A percentile compares a stretch with the other conserved stretches of the same genome.
Conservation (phyloP, 1,140 invertebrate genomes). For the Dendrolimus punctatus region DNA sequence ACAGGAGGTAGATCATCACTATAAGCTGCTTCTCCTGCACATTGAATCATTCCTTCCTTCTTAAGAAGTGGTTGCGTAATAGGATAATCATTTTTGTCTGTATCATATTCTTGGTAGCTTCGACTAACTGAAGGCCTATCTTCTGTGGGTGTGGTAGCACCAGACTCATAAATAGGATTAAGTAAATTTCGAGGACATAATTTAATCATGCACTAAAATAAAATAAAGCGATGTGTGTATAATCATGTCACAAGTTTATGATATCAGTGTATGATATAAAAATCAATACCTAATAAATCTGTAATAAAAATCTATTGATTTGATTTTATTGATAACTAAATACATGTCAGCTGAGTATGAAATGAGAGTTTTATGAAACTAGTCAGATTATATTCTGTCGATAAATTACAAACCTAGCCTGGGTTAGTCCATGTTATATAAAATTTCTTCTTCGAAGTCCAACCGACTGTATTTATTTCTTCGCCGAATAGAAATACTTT, state of each 20-base stretch:
- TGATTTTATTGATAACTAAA: too few species aligned
- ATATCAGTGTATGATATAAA: too few species aligned
- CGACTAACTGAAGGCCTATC: constrained; percentile 65
- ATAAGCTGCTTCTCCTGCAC: constrained; percentile 75
- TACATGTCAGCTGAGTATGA: too few species aligned
- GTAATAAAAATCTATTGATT: too few species aligned
- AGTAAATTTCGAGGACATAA: constrained; percentile 22
- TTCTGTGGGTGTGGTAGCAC: constrained; percentile 48
- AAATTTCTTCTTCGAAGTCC: too few species aligned
- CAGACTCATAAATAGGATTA: constrained; percentile 19
- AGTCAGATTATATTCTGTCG: too few species aligned
- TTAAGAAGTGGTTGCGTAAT: constrained; percentile 76
- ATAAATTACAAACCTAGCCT: too few species aligned
- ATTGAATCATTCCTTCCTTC: constrained; percentile 75
- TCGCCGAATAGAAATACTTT: too few species aligned
- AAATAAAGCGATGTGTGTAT: background rate
- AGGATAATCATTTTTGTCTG: constrained; percentile 75
- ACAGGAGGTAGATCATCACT: constrained; percentile 74
- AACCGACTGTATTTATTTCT: too few species aligned
- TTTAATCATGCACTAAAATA: constrained; percentile 25
- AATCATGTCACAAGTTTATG: background rate
- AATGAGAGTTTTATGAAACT: too few species aligned
- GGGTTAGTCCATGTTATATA: too few species aligned
- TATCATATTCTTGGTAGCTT: constrained; percentile 30
- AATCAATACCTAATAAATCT: too few species aligned